Base-by-base conservation (phyloP, 2,797 vertebrate species). In the Acipenser ruthenus region DNA sequence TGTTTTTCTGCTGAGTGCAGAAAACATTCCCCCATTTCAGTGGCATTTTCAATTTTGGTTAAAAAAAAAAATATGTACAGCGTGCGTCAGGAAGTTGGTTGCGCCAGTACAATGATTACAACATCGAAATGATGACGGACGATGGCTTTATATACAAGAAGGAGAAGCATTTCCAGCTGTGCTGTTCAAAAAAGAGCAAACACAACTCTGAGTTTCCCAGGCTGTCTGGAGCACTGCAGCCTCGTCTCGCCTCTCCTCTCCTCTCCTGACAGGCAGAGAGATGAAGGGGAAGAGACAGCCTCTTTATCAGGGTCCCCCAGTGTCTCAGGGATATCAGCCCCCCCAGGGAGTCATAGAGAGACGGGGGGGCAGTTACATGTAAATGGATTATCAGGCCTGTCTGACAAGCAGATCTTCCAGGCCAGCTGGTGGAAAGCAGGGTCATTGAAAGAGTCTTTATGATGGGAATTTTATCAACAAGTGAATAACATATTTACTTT, bases 111-210 rank as follows among this genome's bases (percentile, higher is more conserved):
- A 50, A 66, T 23, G 56, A 53, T 8, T 64, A 47, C 1, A 13
- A 6, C 37, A 52, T 5, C 71, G 74, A 65, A 64, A 66, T 69
- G 66, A 78, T 84, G 62, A 69, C 78, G 77, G 72, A 79, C 77
- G 77, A 80, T 78, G 78, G 78, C 71, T 76, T 77, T 72, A 74
- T 85, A 70, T 68, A 77, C 79, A 76, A 71, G 67, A 65, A 77
- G 71, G 71, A 81, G 82, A 86, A 83, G 76, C 77, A 77, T 82
- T 82, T 76, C 83, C 82, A 87, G 81, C 81, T 85, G 82, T 71
- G 82, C 83, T 80, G 73, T 78, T 79, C 78, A 81, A 83, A 83
- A 63, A 48, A 23, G 11, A 37, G 52, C 50, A 79, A 81, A 68
- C 71, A 71, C 74, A 78, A 81, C 78, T 78, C 18, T 77, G 71